phyloP scores from a whole-genome alignment of 2,113 vertebrate genomes.

The Oenanthe oenanthe region DNA sequence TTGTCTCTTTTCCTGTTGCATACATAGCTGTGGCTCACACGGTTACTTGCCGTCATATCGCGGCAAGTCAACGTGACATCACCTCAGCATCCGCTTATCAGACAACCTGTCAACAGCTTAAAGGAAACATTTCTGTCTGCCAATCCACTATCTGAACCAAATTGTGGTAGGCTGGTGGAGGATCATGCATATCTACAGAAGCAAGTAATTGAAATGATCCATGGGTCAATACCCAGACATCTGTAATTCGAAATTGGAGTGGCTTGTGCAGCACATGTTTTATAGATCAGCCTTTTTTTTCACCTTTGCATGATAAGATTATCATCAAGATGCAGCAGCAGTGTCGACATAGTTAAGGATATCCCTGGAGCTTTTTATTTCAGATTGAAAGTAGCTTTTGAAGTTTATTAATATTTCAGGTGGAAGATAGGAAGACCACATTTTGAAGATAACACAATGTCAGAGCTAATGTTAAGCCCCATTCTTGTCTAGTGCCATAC shows the following conservation, averaged over 20 bases:
- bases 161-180: not conserved
- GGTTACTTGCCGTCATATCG: constrained; percentile 5
- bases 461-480: constrained; percentile 35
- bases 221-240: constrained; percentile 40
- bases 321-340: constrained; percentile 51
- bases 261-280: not conserved
- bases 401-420: constrained; percentile 57
- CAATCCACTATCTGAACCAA: constrained; percentile 29
- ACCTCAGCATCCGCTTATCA: constrained; percentile 52
- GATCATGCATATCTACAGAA: constrained; percentile 41
- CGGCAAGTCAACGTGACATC: constrained; percentile 35
- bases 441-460: constrained; percentile 56
- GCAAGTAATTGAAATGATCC: constrained; percentile 58
- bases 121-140: constrained; percentile 36
- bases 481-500: constrained; percentile 25
- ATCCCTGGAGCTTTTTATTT: constrained; percentile 38
- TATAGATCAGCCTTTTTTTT: constrained; percentile 17
- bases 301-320: constrained; percentile 55
- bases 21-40: fast-evolving
- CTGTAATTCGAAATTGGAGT: constrained; percentile 28
- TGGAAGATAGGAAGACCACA: constrained; percentile 26
- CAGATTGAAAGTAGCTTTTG: constrained; percentile 39
- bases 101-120: constrained; percentile 25
- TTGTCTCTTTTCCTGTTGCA: not conserved
- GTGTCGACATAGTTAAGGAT: constrained; percentile 1